phyloP scores from a whole-genome alignment of 2,888 invertebrate species.

The Phortica magna region DNA sequence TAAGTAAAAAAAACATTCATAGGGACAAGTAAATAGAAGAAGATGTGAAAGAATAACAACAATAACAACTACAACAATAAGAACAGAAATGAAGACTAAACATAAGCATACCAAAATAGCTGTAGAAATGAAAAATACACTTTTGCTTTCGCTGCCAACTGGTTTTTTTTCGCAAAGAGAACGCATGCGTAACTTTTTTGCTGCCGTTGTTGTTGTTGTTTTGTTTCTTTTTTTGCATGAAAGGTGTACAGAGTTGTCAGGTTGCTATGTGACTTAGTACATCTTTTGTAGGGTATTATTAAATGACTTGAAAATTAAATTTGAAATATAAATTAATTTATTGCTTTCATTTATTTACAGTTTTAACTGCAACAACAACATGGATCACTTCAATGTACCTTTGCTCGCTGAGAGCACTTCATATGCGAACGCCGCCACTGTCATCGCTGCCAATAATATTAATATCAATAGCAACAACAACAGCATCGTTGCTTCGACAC shows the following conservation, averaged over 20 bases:
- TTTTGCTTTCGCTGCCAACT: conserved; percentile 75
- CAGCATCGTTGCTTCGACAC: conserved; percentile 39
- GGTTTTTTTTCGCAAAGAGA: conserved; percentile 50
- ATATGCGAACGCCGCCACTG: conserved; percentile 46
- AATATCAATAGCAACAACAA: conserved; percentile 44
- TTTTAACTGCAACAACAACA: conserved; percentile 33
- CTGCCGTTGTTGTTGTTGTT: neutral
- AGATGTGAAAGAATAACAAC: conserved; percentile 2
- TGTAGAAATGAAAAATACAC: conserved; percentile 52
- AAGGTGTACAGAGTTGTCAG: neutral
- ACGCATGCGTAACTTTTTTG: neutral
- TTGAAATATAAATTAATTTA: neutral
- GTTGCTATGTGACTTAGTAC: neutral
- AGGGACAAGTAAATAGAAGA: conserved; percentile 40
- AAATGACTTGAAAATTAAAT: neutral
- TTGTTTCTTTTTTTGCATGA: neutral
- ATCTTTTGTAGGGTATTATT: neutral
- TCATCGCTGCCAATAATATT: neutral
- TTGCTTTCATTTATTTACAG: conserved; percentile 25
- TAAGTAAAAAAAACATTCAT: conserved; percentile 50
- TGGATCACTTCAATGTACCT: conserved; percentile 70
- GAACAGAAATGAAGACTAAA: conserved; percentile 1
- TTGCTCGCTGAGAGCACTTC: conserved; percentile 60
- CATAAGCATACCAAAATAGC: conserved; percentile 53
- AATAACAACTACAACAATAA: conserved; percentile 43